Conservation (phyloP, 2,888 invertebrate species). For the Mystacides longicornis region DNA sequence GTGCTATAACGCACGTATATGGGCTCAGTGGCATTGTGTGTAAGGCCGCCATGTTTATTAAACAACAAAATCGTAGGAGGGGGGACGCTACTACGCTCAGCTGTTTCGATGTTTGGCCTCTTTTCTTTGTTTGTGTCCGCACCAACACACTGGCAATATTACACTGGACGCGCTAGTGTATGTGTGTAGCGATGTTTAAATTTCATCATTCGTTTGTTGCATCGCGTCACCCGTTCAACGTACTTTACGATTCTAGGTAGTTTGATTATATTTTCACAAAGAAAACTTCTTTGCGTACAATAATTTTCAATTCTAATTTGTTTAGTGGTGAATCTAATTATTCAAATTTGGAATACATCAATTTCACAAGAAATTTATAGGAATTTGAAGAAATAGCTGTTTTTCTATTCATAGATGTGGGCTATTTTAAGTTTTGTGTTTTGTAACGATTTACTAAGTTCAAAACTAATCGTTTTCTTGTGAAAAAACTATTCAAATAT, state of each 20-base stretch:
- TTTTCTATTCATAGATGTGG: not conserved
- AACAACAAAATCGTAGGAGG: not conserved
- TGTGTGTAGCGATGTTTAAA: not conserved
- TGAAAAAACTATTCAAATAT: not conserved
- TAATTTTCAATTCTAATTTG: no score
- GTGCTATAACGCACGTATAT: no score
- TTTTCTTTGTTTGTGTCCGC: not conserved
- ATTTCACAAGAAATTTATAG: no score
- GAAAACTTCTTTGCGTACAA: no score
- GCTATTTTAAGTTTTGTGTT: not conserved
- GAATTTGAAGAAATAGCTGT: no score
- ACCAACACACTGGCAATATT: not conserved
- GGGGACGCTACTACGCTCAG: not conserved
- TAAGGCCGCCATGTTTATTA: not conserved
- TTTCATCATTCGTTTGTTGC: not conserved
- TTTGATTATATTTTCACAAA: no score
- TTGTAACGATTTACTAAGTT: not conserved
- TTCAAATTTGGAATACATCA: no score
- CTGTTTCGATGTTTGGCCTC: conserved; percentile 1
- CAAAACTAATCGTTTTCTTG: not conserved
- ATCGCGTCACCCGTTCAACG: not conserved
- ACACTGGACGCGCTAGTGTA: not conserved
- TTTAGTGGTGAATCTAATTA: no score
- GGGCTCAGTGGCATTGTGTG: no score
- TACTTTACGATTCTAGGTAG: no score